These are phyloP conservation scores for Mustela lutreola DNA, from an alignment of 2,113 vertebrate genomes.

Conservation along the genomic window DNA sequence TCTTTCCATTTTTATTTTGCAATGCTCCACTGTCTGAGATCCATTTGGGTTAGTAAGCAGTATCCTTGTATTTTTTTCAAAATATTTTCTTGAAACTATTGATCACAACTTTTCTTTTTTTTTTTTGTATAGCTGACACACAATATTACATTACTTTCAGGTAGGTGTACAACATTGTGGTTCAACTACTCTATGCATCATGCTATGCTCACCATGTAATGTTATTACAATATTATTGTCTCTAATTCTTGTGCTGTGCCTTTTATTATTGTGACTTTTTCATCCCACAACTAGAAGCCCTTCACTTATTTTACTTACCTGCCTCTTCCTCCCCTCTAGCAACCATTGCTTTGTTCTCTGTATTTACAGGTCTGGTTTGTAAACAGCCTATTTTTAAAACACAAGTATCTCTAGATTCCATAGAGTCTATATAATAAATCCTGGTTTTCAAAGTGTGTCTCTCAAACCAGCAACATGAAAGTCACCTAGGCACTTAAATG, in stretches of 20 bases:
- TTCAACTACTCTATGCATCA: neutral
- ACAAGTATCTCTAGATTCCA: slow-evolving; percentile 6
- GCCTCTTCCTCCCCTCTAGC: neutral
- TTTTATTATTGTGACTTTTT: neutral
- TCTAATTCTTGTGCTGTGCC: neutral
- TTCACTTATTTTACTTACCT: neutral
- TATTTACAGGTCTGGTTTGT: neutral
- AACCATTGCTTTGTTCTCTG: neutral
- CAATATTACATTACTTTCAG: neutral
- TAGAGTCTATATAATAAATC: neutral
- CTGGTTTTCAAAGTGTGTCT: neutral
- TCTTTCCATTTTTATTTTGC: slow-evolving; percentile 1
- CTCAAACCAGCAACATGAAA: neutral
- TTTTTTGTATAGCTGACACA: neutral
- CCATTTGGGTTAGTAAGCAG: neutral
- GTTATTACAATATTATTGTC: neutral
- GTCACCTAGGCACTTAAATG: neutral
- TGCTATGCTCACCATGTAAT: neutral
- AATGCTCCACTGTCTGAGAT: neutral
- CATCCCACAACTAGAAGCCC: neutral
- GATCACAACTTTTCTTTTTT: neutral
- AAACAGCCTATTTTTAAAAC: neutral
- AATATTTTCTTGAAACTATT: neutral
- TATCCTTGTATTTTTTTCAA: neutral
- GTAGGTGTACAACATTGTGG: neutral